Percentiles rank a stretch among this genome's conserved stretches.
These are phyloP conservation scores for Endotricha flammealis DNA, from an alignment of 2,888 invertebrate species.

Conservation along the genomic window DNA sequence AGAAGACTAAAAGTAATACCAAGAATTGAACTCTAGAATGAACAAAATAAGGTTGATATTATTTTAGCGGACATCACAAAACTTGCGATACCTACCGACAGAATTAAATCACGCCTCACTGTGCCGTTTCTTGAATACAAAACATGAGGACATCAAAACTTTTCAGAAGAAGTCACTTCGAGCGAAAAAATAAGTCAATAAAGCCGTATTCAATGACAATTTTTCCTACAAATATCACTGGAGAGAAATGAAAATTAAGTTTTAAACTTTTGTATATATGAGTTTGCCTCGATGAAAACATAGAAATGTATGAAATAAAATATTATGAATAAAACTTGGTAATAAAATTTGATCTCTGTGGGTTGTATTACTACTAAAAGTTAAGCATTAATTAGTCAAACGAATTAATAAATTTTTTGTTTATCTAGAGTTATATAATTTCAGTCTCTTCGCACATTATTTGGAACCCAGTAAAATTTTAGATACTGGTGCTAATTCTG, in stretches of 20 bases:
- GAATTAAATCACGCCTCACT: conserved; percentile 30
- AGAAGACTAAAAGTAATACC: not conserved
- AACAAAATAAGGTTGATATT: not conserved
- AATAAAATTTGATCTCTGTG: too few relatives aligned
- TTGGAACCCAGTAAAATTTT: too few relatives aligned
- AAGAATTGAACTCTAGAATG: not conserved
- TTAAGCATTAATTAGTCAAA: too few relatives aligned
- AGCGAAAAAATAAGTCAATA: conserved; percentile 3
- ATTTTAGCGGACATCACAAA: not conserved
- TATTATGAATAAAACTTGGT: too few relatives aligned
- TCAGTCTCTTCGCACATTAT: too few relatives aligned
- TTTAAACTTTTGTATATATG: not conserved
- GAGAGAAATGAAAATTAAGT: not conserved
- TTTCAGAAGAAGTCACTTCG: conserved; percentile 18
- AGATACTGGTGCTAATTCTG: too few relatives aligned
- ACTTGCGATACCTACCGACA: conserved; percentile 10
- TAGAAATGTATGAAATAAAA: not conserved
- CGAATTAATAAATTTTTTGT: too few relatives aligned
- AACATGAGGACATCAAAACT: conserved; percentile 18
- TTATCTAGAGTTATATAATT: too few relatives aligned
- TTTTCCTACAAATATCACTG: not conserved
- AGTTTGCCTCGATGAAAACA: not conserved
- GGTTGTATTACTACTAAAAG: too few relatives aligned
- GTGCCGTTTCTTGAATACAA: conserved; percentile 27
- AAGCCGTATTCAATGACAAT: conserved; percentile 1